Evolutionary conservation across 2,888 invertebrate species (phyloP), one percentile per base, ranked within the genome.

Genomic region (Hyppa rectilinea): DNA sequence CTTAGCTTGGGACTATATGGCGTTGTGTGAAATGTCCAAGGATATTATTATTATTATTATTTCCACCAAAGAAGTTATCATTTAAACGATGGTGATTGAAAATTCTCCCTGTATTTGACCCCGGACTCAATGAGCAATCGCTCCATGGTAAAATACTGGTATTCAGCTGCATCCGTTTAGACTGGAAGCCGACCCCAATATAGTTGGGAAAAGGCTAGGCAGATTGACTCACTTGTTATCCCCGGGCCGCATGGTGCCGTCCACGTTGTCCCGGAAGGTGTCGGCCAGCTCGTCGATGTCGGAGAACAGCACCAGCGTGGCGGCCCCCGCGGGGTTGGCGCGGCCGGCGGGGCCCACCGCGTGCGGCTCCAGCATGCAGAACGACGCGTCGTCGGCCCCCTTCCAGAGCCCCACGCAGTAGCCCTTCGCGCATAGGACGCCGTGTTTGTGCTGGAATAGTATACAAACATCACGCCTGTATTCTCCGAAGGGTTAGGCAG

Each of bases 331-430:
- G 0, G 94, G 89, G 0, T 91, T 91, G 2, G 86, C 69, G 2
- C 78, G 73, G 0, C 95, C 95, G 0, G 81, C 38, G 0, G 95
- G 95, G 0, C 95, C 95, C 0, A 92, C 91, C 0, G 88, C 86
- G 79, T 96, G 95, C 0, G 95, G 94, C 75, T 95, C 95, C 91
- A 92, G 92, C 65, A 94, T 73, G 2, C 91, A 87, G 9, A 69
- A 87, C 0, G 92, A 80, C 45, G 89, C 89, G 12, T 89, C 92
- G 47, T 92, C 93, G 0, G 85, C 79, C 0, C 83, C 90, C 20
- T 80, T 85, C 95, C 95, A 96, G 0, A 95, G 56, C 0, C 85
- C 94, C 0, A 94, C 94, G 80, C 95, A 95, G 80, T 95, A 95
- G 38, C 89, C 87, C 71, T 96, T 96, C 0, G 90, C 80, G 88